Evolutionary conservation across 2,888 invertebrate genomes (phyloP).

Genomic region (Drosophila ezoana): DNA sequence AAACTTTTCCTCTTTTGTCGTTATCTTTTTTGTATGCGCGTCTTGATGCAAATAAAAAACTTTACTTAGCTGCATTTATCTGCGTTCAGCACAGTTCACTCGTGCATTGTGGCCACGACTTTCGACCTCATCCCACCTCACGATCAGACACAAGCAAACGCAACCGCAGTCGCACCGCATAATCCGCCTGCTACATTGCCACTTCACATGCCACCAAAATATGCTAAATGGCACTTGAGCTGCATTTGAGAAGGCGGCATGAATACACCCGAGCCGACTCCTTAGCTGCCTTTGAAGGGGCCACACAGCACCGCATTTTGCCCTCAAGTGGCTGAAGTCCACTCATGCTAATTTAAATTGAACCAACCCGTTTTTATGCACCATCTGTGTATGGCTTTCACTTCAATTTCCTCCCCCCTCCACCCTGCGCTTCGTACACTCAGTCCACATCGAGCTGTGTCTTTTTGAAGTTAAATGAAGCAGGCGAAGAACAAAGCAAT

Average conservation of each 20-base stretch:
- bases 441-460: not conserved
- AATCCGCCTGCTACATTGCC: constrained; percentile 33
- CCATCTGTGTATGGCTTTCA: constrained; percentile 36
- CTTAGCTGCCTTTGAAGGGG: constrained; percentile 5
- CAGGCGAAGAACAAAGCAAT: constrained; percentile 59
- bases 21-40: constrained; percentile 33
- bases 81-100: constrained; percentile 30
- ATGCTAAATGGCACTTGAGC: constrained; percentile 73
- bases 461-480: constrained; percentile 62
- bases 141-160: not conserved
- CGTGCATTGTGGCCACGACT: constrained; percentile 25
- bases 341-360: constrained; percentile 72
- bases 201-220: constrained; percentile 53
- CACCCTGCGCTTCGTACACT: not conserved
- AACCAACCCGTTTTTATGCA: constrained; percentile 37
- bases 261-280: not conserved
- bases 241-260: constrained; percentile 20
- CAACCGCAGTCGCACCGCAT: not conserved
- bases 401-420: constrained; percentile 21
- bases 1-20: not conserved
- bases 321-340: constrained; percentile 59
- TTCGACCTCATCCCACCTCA: not conserved
- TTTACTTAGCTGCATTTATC: constrained; percentile 58
- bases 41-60: constrained; percentile 57
- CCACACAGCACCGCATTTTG: constrained; percentile 32